Conservation (phyloP, 2,113 vertebrate genomes). For the Prochilodus magdalenae region DNA sequence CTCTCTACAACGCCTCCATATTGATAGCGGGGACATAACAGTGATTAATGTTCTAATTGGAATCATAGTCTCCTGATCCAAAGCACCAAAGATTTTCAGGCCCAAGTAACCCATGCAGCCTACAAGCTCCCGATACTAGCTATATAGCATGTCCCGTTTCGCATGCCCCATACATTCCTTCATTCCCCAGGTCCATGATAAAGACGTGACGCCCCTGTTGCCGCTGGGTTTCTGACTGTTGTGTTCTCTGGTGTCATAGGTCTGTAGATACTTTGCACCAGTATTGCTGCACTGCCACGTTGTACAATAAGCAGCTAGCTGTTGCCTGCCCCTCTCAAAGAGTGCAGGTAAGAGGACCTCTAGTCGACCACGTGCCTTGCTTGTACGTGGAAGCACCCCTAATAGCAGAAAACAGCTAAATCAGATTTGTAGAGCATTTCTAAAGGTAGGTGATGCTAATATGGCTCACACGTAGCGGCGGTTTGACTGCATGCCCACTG, state of each 20-base stretch:
- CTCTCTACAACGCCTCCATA: no score
- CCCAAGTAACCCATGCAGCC: no score
- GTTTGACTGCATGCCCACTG: background rate
- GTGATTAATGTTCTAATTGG: no score
- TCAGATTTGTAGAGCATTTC: background rate
- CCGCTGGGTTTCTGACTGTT: conserved; percentile 68
- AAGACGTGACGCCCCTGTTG: background rate
- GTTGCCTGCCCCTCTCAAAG: conserved; percentile 79
- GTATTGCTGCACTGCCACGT: conserved; percentile 76
- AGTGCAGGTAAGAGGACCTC: conserved; percentile 80
- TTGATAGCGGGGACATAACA: no score
- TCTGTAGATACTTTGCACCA: conserved; percentile 79
- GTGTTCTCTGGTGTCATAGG: conserved; percentile 81
- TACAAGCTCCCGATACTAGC: no score
- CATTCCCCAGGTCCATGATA: background rate
- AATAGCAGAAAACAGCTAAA: background rate
- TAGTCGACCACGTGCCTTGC: background rate
- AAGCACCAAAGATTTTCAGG: no score
- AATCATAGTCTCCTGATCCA: no score
- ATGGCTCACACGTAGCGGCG: background rate
- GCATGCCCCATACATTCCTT: no score
- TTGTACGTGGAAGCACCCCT: background rate
- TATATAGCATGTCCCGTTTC: no score
- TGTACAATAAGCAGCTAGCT: conserved; percentile 78
- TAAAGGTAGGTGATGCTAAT: background rate